Conservation (phyloP, 2,888 invertebrate genomes). For the Caenorhabditis afra region DNA sequence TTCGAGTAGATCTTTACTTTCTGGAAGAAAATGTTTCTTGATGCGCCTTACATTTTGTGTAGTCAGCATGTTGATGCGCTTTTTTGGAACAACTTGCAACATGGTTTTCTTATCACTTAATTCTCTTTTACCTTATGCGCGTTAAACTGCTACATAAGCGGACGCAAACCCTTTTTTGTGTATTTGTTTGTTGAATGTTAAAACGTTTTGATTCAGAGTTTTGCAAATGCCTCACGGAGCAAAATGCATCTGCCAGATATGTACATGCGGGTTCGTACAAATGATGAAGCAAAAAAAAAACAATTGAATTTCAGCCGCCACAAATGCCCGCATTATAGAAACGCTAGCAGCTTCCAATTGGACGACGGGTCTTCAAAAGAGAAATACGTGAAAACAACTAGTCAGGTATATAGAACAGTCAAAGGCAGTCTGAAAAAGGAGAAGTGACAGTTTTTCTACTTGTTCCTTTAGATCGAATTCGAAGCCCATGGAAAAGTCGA, state of each 20-base stretch:
- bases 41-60: too few relatives aligned
- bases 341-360: constrained; percentile 72
- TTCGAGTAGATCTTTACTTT: too few relatives aligned
- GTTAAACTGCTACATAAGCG: too few relatives aligned
- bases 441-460: too few relatives aligned
- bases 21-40: constrained; percentile 15
- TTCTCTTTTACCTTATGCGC: neutral
- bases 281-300: too few relatives aligned
- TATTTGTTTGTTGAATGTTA: too few relatives aligned
- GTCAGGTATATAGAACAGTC: too few relatives aligned
- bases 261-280: constrained; percentile 76
- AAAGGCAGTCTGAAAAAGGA: too few relatives aligned
- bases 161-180: too few relatives aligned
- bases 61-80: constrained; percentile 32
- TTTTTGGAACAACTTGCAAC: constrained; percentile 30
- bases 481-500: too few relatives aligned
- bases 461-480: too few relatives aligned
- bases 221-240: constrained; percentile 71
- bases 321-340: constrained; percentile 75
- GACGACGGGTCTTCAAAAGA: constrained; percentile 54
- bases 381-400: neutral
- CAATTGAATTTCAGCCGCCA: constrained; percentile 69
- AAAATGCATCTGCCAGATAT: constrained; percentile 79
- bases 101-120: constrained; percentile 31
- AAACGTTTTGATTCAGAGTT: neutral